Evolutionary conservation across 2,888 invertebrate species (phyloP).

Genomic region (Ennomos erosarius): DNA sequence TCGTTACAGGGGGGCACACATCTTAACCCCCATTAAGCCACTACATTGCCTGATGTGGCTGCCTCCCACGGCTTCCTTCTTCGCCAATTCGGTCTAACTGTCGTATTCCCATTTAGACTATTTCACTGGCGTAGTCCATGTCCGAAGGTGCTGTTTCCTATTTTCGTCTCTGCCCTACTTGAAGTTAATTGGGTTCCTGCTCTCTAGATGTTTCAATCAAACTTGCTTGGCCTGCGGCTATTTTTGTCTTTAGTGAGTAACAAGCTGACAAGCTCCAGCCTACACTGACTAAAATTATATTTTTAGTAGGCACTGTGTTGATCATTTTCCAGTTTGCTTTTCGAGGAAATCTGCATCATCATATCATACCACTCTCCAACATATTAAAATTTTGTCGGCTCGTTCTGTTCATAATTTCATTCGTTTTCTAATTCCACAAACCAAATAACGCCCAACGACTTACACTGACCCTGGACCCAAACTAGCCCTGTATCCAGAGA

Average conservation of each 20-base stretch:
- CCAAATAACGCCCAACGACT: too few relatives aligned
- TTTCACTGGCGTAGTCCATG: slow-evolving; percentile 48
- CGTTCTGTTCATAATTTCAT: neutral
- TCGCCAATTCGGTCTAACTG: slow-evolving; percentile 68
- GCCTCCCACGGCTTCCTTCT: slow-evolving; percentile 77
- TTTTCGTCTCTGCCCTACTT: slow-evolving; percentile 43
- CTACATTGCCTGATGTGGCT: slow-evolving; percentile 64
- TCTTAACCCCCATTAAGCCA: slow-evolving; percentile 81
- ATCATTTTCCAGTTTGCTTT: too few relatives aligned
- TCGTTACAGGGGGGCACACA: slow-evolving; percentile 74
- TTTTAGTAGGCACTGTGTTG: too few relatives aligned
- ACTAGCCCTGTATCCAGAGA: too few relatives aligned
- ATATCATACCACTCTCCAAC: too few relatives aligned
- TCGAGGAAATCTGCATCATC: too few relatives aligned
- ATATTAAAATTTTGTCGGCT: neutral
- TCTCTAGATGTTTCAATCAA: slow-evolving; percentile 19
- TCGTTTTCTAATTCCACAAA: too few relatives aligned
- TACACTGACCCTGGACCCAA: too few relatives aligned
- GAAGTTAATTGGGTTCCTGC: slow-evolving; percentile 44
- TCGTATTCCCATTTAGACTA: slow-evolving; percentile 55
- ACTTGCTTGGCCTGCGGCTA: slow-evolving; percentile 10
- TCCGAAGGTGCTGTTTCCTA: slow-evolving; percentile 57
- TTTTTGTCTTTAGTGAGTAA: slow-evolving; percentile 2
- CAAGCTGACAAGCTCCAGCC: too few relatives aligned
- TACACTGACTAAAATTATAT: too few relatives aligned